A percentile compares a stretch with the other conserved stretches of the same genome.
Evolutionary conservation across 2,888 invertebrate genomes (phyloP).

Genomic region (Barypeithes pellucidus): DNA sequence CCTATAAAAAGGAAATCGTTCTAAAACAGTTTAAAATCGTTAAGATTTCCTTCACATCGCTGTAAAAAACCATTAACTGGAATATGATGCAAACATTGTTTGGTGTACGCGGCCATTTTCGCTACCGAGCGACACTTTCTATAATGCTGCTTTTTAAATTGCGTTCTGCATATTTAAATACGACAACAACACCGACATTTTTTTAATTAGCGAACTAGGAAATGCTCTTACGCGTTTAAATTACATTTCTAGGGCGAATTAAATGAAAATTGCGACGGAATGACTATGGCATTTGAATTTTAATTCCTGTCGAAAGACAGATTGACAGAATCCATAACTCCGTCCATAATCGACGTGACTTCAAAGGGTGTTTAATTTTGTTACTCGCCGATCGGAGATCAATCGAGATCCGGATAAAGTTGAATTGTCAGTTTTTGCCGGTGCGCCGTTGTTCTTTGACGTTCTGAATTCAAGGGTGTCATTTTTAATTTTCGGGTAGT

Average conservation of each 20-base stretch:
- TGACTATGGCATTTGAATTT: no score
- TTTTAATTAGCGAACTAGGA: constrained; percentile 37
- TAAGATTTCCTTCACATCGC: constrained; percentile 11
- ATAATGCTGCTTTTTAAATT: constrained; percentile 25
- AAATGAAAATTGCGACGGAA: no score
- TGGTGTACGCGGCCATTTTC: constrained; percentile 11
- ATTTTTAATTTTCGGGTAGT: no score
- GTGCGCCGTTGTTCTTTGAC: no score
- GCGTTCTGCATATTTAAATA: constrained; percentile 34
- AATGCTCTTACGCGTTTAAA: constrained; percentile 35
- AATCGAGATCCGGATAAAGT: no score
- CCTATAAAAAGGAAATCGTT: not conserved
- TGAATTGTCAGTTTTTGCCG: no score
- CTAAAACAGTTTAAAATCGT: not conserved
- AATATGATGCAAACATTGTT: constrained; percentile 29
- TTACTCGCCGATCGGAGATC: no score
- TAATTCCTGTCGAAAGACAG: no score
- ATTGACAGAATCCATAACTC: no score
- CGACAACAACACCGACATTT: constrained; percentile 13
- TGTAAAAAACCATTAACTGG: constrained; percentile 29
- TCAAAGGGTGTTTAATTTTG: no score
- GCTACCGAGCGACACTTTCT: constrained; percentile 26
- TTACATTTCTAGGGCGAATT: not conserved
- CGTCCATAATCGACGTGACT: no score
- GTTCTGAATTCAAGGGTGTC: no score